Evolutionary conservation across 2,888 invertebrate genomes (phyloP), one percentile per base, ranked within the genome.

Genomic region (Caenorhabditis virilis): DNA sequence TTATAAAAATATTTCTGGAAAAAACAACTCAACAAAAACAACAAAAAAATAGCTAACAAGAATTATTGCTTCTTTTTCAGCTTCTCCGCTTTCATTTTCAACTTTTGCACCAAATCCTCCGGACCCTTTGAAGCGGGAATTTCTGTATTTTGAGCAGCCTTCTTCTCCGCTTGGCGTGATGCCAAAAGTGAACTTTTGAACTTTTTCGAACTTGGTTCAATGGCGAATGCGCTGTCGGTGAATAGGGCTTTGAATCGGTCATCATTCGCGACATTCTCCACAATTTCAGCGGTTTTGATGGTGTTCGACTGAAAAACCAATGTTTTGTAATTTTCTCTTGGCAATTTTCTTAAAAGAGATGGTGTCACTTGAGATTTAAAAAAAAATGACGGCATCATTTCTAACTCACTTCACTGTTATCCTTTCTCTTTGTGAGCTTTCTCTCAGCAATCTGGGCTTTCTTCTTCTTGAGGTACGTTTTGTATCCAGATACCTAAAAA

Each of bases 191-290:
- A 54, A 38, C 55, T 53, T 36, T 68, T 68, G 48, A 64, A 64
- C 30, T 64, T 60, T 51, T 68, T 64, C 15, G 54, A 58, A 20
- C 58, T 62, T 18, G 57, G 70, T 49, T 81, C 81, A 51, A 81
- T 79, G 3, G 79, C 75, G 43, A 78, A 81, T 4, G 76, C 76
- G 26, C 74, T 74, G 50, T 78, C 72, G 18, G 76, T 77, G 71
- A 80, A 80, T 18, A 81, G 70, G 26, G 81, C 78, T 1, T 66
- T 56, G 72, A 81, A 81, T 26, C 81, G 72, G 16, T 63, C 56
- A 42, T 81, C 80, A 2, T 72, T 69, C 1, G 53, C 58, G 13
- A 76, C 60, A 9, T 52, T 56, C n/a, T 67, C 68, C 1, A 69
- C 62, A n/a, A 58, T 43, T 20, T 69, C 65, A 2, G 56, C 65